Conservation (phyloP, 2,797 vertebrate genomes). For the Onychomys torridus region DNA sequence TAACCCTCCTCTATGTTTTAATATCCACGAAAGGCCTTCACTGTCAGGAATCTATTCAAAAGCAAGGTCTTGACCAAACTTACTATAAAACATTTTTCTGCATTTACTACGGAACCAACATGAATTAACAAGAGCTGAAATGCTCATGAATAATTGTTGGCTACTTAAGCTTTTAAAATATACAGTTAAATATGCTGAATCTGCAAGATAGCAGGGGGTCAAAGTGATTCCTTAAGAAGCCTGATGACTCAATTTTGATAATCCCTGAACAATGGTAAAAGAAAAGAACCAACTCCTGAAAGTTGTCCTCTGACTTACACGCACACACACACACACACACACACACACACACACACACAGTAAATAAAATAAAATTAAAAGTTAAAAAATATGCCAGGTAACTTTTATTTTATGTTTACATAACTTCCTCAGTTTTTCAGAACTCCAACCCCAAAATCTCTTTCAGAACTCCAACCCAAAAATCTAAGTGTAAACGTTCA, state of each 20-base stretch:
- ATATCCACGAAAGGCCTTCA: conserved; percentile 1
- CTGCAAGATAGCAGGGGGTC: neutral
- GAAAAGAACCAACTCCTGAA: neutral
- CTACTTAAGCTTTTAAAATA: conserved; percentile 32
- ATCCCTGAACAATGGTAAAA: neutral
- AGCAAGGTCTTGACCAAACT: conserved; percentile 21
- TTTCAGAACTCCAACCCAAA: neutral
- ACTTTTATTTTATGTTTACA: neutral
- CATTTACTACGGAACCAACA: neutral
- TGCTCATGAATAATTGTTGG: neutral
- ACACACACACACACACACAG: neutral
- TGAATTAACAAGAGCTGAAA: neutral
- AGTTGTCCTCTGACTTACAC: neutral
- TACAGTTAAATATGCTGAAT: neutral
- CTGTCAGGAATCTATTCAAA: conserved; percentile 27
- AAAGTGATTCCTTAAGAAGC: neutral
- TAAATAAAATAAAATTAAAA: neutral
- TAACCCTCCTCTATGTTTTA: neutral
- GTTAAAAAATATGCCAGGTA: neutral
- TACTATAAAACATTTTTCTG: conserved; percentile 13
- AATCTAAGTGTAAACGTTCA: neutral
- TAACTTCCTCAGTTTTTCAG: neutral
- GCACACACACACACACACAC: neutral
- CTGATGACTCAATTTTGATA: neutral
- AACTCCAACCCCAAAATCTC: neutral